These are phyloP conservation scores for Hydrolagus colliei DNA, from an alignment of 2,797 vertebrate genomes.

Conservation along the genomic window DNA sequence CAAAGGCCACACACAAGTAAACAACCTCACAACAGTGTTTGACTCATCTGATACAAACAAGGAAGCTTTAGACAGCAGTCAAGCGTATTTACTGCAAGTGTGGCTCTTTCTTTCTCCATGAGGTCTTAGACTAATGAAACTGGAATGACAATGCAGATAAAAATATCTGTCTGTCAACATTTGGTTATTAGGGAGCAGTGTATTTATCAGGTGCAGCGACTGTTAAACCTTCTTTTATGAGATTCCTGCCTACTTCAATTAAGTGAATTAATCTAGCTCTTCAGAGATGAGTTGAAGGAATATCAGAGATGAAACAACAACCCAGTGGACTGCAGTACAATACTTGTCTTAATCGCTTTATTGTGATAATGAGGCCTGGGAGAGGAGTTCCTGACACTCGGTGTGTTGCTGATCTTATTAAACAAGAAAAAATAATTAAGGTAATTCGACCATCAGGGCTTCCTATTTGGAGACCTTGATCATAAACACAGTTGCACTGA, in stretches of 20 bases:
- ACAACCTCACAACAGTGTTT: constrained; percentile 17
- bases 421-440: too few species aligned
- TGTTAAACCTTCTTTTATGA: neutral
- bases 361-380: too few species aligned
- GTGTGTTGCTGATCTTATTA: too few species aligned
- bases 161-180: constrained; percentile 9
- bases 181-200: neutral
- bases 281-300: too few species aligned
- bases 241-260: neutral
- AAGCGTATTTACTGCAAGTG: neutral
- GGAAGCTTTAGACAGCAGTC: constrained; percentile 3
- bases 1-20: constrained; percentile 30
- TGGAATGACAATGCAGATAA: constrained; percentile 11
- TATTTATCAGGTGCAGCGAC: neutral
- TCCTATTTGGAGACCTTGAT: too few species aligned
- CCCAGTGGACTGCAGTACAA: too few species aligned
- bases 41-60: constrained; percentile 4
- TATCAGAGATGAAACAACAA: too few species aligned
- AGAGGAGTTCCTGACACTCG: too few species aligned
- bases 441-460: too few species aligned
- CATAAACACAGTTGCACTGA: too few species aligned
- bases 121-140: neutral
- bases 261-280: neutral
- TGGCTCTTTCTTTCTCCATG: neutral
- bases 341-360: too few species aligned